A percentile compares a stretch with the other conserved stretches of the same genome.
These are phyloP conservation scores for Rhodophaea formosa DNA, from an alignment of 2,888 invertebrate genomes.

Conservation along the genomic window DNA sequence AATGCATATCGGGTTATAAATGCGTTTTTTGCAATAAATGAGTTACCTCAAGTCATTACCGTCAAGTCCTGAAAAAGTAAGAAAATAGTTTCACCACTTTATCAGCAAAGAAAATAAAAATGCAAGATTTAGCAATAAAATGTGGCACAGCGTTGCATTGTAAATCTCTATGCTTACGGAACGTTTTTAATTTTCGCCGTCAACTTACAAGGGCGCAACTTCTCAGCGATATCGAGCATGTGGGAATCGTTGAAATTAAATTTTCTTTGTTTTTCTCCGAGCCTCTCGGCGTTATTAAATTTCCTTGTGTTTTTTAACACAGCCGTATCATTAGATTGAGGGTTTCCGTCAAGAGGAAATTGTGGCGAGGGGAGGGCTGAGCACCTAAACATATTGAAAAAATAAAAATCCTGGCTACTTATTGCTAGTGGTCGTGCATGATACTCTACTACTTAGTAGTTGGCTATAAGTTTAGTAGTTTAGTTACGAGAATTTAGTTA, in stretches of 20 bases:
- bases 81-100: neutral
- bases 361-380: constrained; percentile 75
- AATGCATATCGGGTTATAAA: no score
- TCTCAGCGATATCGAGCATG: constrained; percentile 76
- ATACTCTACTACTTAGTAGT: constrained; percentile 47
- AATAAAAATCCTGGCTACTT: constrained; percentile 79
- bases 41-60: no score
- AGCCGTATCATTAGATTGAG: constrained; percentile 82
- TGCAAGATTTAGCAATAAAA: neutral
- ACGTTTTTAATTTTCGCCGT: constrained; percentile 57
- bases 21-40: no score
- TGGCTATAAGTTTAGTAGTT: no score
- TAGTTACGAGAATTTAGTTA: no score
- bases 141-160: neutral
- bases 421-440: constrained; percentile 40
- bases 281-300: constrained; percentile 79
- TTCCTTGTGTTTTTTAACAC: constrained; percentile 82
- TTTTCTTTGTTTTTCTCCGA: constrained; percentile 76
- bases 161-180: constrained; percentile 5
- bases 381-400: constrained; percentile 80
- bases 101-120: neutral
- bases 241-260: constrained; percentile 80
- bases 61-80: no score
- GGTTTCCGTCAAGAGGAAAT: constrained; percentile 81
- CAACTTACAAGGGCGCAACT: constrained; percentile 56